phyloP scores from a whole-genome alignment of 2,888 invertebrate genomes.

The Brachyopa scutellaris region DNA sequence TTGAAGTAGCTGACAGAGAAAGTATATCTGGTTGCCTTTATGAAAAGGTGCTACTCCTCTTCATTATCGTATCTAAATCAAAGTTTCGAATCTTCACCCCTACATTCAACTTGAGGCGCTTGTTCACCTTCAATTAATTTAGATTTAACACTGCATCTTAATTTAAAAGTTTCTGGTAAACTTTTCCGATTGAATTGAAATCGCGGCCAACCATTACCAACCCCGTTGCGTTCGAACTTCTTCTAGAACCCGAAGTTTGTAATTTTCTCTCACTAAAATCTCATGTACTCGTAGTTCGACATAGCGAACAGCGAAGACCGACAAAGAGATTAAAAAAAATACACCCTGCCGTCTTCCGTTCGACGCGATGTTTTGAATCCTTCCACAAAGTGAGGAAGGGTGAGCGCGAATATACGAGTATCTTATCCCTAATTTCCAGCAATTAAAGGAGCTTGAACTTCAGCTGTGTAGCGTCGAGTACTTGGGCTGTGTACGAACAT shows the following conservation, averaged over 20 bases:
- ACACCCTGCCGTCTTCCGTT: background rate
- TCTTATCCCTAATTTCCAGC: conserved; percentile 55
- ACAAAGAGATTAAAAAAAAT: conserved; percentile 3
- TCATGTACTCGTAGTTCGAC: background rate
- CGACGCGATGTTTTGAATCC: background rate
- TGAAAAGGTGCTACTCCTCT: no score
- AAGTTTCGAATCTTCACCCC: conserved; percentile 32
- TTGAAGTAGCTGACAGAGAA: no score
- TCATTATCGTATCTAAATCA: background rate
- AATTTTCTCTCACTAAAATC: conserved; percentile 13
- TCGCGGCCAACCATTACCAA: conserved; percentile 31
- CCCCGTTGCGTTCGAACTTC: background rate
- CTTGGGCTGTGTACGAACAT: background rate
- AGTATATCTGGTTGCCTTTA: no score
- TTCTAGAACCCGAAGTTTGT: background rate
- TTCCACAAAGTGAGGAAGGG: background rate
- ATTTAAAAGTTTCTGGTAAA: conserved; percentile 44
- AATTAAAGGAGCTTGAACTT: conserved; percentile 51
- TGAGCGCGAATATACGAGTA: background rate
- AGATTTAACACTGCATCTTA: conserved; percentile 52
- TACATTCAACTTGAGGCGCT: background rate
- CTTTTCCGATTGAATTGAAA: conserved; percentile 63
- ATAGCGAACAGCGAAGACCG: background rate
- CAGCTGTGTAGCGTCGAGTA: conserved; percentile 6
- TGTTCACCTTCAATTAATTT: conserved; percentile 45